Conservation (phyloP, 2,113 vertebrate species). For the Cryptomyrus ogoouensis region DNA sequence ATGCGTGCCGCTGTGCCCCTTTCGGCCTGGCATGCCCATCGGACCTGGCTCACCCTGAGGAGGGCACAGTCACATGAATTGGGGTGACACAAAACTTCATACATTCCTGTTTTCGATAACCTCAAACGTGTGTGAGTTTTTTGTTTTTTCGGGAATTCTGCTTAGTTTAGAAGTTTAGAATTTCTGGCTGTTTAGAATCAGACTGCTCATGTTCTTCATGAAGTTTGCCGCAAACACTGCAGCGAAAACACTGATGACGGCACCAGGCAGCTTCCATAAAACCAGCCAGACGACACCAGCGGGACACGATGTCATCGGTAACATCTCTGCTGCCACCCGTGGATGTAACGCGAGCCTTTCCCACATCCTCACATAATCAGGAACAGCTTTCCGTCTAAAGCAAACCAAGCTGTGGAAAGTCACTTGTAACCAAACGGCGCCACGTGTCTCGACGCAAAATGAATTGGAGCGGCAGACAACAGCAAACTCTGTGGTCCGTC, state of each 20-base stretch:
- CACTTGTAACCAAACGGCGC: neutral
- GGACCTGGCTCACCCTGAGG: constrained; percentile 65
- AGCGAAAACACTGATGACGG: neutral
- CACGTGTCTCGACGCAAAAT: neutral
- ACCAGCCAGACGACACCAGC: neutral
- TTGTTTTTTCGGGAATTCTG: neutral
- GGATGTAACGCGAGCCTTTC: neutral
- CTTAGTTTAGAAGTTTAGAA: neutral
- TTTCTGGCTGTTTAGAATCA: neutral
- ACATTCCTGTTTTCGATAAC: neutral
- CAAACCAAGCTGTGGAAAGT: neutral
- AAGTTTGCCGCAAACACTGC: neutral
- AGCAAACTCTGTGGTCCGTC: neutral
- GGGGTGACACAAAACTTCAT: neutral
- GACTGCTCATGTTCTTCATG: neutral
- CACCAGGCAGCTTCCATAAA: neutral
- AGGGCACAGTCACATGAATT: neutral
- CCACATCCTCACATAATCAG: neutral
- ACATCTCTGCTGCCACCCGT: neutral
- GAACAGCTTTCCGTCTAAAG: neutral
- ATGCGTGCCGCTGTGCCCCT: constrained; percentile 61
- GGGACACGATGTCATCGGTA: neutral
- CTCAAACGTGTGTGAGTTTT: neutral
- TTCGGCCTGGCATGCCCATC: constrained; percentile 59
- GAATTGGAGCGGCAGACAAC: neutral